Conservation (phyloP, 2,888 invertebrate species). For the Odontothrips loti region DNA sequence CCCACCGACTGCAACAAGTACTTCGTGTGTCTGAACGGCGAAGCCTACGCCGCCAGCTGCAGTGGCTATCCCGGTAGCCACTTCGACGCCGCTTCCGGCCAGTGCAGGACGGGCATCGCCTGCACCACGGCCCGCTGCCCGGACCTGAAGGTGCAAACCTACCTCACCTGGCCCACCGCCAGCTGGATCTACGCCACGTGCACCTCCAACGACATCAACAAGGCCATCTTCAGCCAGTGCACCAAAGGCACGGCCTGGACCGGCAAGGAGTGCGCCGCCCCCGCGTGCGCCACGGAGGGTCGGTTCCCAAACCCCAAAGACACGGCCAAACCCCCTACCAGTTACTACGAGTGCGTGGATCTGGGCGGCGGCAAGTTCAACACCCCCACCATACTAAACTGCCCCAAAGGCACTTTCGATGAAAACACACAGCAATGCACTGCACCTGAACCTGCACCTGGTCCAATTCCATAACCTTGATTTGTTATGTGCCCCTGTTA, state of each 20-base stretch:
- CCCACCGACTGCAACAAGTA: neutral
- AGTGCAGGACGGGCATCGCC: neutral
- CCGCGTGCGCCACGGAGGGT: no score
- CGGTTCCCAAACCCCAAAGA: no score
- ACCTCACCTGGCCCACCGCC: neutral
- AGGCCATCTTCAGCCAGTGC: no score
- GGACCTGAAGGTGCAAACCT: neutral
- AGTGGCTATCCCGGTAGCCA: neutral
- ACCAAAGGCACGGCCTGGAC: no score
- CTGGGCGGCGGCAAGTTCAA: neutral
- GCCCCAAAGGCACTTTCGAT: neutral
- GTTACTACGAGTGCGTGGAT: neutral
- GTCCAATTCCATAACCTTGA: no score
- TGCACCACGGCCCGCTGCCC: neutral
- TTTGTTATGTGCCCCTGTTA: no score
- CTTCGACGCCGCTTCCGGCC: neutral
- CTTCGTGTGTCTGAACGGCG: neutral
- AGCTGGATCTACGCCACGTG: neutral
- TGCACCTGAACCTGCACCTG: no score
- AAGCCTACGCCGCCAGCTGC: neutral
- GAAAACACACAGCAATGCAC: neutral
- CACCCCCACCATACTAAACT: neutral
- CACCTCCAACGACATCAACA: neutral
- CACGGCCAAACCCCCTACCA: no score
- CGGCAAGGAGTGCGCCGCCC: no score